Evolutionary conservation across 1,140 invertebrate genomes (phyloP), one percentile per base, ranked within the genome.

Genomic region (Aphelenchoides avenae): DNA sequence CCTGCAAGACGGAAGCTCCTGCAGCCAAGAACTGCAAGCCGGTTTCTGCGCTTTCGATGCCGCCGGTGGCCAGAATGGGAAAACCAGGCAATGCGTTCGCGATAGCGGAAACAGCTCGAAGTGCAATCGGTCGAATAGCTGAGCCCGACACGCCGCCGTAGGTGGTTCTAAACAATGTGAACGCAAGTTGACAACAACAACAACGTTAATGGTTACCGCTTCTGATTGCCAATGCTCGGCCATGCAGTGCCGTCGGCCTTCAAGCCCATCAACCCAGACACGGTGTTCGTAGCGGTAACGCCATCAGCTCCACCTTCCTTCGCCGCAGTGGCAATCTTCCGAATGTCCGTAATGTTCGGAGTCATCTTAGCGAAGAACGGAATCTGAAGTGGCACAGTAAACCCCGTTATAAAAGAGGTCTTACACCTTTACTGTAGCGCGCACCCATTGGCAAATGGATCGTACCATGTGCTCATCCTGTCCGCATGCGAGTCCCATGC

Each of bases 321-420:
- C 3, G 93, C 93, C 1, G 93, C 94, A 68, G 76, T 81, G 0
- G 94, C 92, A 65, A 98, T 91, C 5, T 79, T 79, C 0, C 87
- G 85, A 40, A 97, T 90, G 63, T 94, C 86, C 0, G 93, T 97
- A 0, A 97, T 91, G 77, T 97, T 98, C 0, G 94, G 94, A 0
- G 94, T 98, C 41, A 98, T 76, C 80, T 98, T 98, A 2, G 93
- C 85, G 80, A 98, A 97, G 79, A 97, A 88, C n/a, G 94, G 94
- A 66, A 98, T 91, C 70, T 87, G 88, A 1, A 91, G 85, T 0
- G 86, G 85, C 29, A 80, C 81, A 48, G 37, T 85, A 81, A 2
- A 29, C 29, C 36, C 26, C 7, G 5, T 51, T 43, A 50, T 18
- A 5, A 52, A 61, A 36, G n/a, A 34, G 22, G 18, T 29, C 9